phyloP scores from a whole-genome alignment of 2,797 vertebrate genomes.

The Smutsia gigantea region DNA sequence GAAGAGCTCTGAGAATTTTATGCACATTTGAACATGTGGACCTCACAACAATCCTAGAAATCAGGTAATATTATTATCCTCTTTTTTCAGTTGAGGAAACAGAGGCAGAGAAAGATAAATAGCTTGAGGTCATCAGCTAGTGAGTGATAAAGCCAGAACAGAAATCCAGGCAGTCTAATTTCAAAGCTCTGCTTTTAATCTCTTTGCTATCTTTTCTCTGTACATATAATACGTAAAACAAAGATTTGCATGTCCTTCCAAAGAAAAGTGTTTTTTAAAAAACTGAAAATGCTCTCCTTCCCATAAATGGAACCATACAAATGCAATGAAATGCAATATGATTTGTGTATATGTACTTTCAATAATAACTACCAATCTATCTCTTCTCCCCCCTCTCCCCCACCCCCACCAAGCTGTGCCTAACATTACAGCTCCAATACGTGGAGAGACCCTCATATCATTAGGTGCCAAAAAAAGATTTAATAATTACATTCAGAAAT shows the following conservation, averaged over 20 bases:
- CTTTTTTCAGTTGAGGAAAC: slow-evolving; percentile 44
- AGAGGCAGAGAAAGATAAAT: slow-evolving; percentile 8
- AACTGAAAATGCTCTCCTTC: background rate
- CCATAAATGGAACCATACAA: background rate
- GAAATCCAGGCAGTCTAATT: background rate
- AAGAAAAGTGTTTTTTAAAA: background rate
- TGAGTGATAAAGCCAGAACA: background rate
- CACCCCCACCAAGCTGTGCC: background rate
- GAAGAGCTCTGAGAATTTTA: slow-evolving; percentile 9
- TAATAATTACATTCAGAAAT: background rate
- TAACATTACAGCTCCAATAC: background rate
- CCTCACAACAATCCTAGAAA: background rate
- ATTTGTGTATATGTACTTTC: background rate
- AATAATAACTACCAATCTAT: background rate
- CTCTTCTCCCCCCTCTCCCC: background rate
- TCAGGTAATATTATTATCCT: background rate
- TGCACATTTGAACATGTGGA: slow-evolving; percentile 43
- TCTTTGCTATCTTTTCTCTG: background rate
- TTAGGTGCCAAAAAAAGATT: background rate
- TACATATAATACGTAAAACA: background rate
- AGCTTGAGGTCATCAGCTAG: background rate
- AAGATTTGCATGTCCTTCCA: slow-evolving; percentile 1
- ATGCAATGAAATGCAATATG: background rate
- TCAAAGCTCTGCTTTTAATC: slow-evolving; percentile 11
- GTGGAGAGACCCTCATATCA: background rate